These are phyloP conservation scores for Microcebus jonahi DNA, from an alignment of 2,113 vertebrate species.

Conservation along the genomic window DNA sequence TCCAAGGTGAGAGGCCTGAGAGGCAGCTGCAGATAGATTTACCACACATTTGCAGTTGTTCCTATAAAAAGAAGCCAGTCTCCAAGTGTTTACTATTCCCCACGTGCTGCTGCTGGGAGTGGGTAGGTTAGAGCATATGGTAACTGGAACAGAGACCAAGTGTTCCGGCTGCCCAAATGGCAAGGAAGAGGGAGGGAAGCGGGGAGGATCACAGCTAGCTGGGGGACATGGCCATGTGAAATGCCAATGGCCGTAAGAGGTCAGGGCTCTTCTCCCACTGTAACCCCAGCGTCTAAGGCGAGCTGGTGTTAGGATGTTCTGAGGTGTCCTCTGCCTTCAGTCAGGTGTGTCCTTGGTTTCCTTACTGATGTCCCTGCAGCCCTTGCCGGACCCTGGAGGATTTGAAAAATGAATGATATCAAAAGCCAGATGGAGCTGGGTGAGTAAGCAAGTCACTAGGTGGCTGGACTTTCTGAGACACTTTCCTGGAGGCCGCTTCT, in stretches of 20 bases:
- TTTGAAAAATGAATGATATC: not conserved
- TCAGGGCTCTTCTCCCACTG: not conserved
- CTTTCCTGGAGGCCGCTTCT: not conserved
- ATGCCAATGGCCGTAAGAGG: not conserved
- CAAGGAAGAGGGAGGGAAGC: fast-evolving
- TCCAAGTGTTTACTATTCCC: not conserved
- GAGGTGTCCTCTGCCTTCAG: not conserved
- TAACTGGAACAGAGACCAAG: not conserved
- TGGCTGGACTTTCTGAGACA: not conserved
- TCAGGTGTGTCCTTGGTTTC: not conserved
- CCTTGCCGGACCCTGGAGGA: not conserved
- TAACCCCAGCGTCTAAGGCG: too few species aligned
- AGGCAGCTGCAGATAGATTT: not conserved
- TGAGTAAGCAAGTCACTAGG: not conserved
- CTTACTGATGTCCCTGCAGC: not conserved
- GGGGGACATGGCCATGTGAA: not conserved
- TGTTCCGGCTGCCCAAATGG: not conserved
- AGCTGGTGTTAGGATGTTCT: not conserved
- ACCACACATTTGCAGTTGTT: not conserved
- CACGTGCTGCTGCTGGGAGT: not conserved
- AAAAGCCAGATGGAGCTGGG: not conserved
- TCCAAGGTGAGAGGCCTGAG: not conserved
- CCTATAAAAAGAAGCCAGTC: not conserved
- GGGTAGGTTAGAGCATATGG: not conserved
- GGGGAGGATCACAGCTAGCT: not conserved